A percentile compares a stretch with the other conserved stretches of the same genome.
Evolutionary conservation across 2,888 invertebrate genomes (phyloP).

Genomic region (Drosophila mimica): DNA sequence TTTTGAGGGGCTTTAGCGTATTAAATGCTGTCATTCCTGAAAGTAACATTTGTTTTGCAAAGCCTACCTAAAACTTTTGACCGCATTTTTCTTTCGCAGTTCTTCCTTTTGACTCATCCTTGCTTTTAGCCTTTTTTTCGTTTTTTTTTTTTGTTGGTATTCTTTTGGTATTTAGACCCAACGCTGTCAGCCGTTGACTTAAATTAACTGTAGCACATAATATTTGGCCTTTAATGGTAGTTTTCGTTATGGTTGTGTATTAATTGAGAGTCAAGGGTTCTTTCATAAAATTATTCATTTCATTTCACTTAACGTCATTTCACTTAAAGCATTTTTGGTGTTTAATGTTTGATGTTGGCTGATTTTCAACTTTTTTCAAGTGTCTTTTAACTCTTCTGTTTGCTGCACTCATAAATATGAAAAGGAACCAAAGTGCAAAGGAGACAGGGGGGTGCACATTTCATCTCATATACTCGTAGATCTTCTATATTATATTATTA

Average conservation of each 20-base stretch:
- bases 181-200: constrained; percentile 11
- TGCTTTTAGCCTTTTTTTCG: constrained; percentile 5
- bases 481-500: no score
- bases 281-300: neutral
- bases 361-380: constrained; percentile 16
- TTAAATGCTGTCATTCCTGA: constrained; percentile 49
- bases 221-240: neutral
- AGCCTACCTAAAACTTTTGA: constrained; percentile 40
- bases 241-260: neutral
- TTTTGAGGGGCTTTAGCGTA: constrained; percentile 44
- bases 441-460: neutral
- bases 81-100: constrained; percentile 44
- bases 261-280: constrained; percentile 14
- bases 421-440: neutral
- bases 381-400: neutral
- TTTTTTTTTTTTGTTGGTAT: no score
- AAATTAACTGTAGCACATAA: neutral
- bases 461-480: neutral
- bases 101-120: neutral
- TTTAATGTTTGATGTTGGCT: constrained; percentile 12
- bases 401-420: neutral
- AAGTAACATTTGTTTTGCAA: constrained; percentile 40
- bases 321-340: neutral
- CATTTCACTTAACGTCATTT: neutral
- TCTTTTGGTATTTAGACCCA: constrained; percentile 9